Evolutionary conservation across 1,140 invertebrate species (phyloP).

Genomic region (Drosophila biarmipes): DNA sequence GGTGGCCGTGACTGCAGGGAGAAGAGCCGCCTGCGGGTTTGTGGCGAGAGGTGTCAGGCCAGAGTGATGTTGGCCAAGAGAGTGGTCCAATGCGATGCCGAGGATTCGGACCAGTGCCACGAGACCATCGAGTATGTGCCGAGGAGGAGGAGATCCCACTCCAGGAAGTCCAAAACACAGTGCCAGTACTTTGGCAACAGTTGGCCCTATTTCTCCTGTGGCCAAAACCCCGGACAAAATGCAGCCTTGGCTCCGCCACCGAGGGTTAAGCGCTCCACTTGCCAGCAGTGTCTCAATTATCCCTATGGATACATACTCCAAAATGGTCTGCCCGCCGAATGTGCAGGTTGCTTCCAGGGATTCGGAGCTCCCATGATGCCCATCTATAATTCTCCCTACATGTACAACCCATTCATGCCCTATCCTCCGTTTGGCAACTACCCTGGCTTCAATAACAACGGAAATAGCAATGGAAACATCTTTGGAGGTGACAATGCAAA

Average conservation of each 20-base stretch:
- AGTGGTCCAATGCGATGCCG: constrained; percentile 50
- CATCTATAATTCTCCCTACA: constrained; percentile 10
- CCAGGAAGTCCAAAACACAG: neutral
- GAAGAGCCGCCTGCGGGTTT: constrained; percentile 54
- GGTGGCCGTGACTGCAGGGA: constrained; percentile 31
- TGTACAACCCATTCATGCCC: constrained; percentile 24
- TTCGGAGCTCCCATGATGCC: constrained; percentile 40
- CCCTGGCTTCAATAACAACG: neutral
- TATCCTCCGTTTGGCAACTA: constrained; percentile 16
- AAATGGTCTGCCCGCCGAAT: constrained; percentile 48
- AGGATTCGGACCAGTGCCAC: constrained; percentile 36
- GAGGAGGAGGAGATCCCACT: constrained; percentile 25
- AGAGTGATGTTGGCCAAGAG: constrained; percentile 68
- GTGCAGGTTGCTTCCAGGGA: constrained; percentile 44
- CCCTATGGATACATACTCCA: constrained; percentile 52
- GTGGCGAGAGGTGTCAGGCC: constrained; percentile 62
- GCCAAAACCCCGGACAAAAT: neutral
- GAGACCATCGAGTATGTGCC: constrained; percentile 69
- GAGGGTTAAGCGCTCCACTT: constrained; percentile 26
- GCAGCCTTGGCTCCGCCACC: neutral
- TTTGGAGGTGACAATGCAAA: constrained; percentile 21
- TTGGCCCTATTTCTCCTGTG: constrained; percentile 54
- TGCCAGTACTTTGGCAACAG: constrained; percentile 40
- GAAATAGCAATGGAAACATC: constrained; percentile 8
- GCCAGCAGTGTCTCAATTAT: constrained; percentile 45